Evolutionary conservation across 2,113 vertebrate genomes (phyloP).

Genomic region (Lates calcarifer): DNA sequence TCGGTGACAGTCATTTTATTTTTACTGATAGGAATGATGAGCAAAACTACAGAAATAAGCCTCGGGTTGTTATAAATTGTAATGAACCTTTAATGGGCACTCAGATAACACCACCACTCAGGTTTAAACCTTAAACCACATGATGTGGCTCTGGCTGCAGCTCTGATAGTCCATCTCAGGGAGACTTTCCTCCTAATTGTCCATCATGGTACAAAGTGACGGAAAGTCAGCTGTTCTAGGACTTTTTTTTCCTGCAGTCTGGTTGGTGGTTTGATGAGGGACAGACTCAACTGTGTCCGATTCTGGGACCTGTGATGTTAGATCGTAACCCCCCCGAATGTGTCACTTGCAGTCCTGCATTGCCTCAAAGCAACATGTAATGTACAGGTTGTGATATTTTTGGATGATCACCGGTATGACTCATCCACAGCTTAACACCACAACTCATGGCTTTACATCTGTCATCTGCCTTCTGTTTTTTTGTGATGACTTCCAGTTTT

Average conservation of each 20-base stretch:
- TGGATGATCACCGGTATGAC: neutral
- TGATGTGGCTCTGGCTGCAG: neutral
- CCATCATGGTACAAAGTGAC: neutral
- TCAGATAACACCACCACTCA: neutral
- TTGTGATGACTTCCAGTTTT: neutral
- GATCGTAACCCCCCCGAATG: neutral
- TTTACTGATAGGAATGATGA: neutral
- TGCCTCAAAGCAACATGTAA: constrained; percentile 6
- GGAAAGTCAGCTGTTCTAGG: neutral
- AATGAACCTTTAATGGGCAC: neutral
- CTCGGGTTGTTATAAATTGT: neutral
- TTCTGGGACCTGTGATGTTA: neutral
- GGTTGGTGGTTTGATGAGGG: neutral
- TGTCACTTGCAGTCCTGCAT: constrained; percentile 21
- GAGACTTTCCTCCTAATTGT: neutral
- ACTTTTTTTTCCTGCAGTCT: neutral
- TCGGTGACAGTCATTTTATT: neutral
- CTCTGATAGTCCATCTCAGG: neutral
- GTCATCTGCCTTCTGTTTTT: neutral
- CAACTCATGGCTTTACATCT: constrained; percentile 24
- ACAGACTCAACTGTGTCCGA: constrained; percentile 2
- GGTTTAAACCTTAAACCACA: neutral
- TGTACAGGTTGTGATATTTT: neutral
- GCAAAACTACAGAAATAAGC: neutral
- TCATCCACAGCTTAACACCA: constrained; percentile 30